phyloP scores from a whole-genome alignment of 2,113 vertebrate genomes.

The Gymnogyps californianus region DNA sequence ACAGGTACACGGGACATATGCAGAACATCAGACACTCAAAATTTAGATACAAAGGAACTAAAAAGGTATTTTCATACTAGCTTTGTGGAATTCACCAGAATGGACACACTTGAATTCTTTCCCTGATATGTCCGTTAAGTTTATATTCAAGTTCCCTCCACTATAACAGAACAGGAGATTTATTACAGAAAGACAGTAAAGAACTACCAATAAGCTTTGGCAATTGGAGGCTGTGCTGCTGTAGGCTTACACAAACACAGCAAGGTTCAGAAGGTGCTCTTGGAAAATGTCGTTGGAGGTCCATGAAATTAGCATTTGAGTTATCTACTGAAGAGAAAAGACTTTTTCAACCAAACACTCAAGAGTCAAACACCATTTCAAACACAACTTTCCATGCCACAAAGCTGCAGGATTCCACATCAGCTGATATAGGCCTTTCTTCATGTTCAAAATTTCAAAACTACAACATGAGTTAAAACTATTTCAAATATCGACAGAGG shows the following conservation, averaged over 20 bases:
- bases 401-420: background rate
- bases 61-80: background rate
- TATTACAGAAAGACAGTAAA: background rate
- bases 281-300: background rate
- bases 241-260: background rate
- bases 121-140: accelerated
- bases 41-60: background rate
- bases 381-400: background rate
- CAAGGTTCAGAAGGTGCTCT: background rate
- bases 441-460: background rate
- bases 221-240: background rate
- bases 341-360: background rate
- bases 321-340: background rate
- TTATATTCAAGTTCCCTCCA: background rate
- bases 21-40: background rate
- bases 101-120: background rate
- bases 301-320: background rate
- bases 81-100: background rate
- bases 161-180: background rate
- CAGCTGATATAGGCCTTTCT: background rate
- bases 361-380: background rate
- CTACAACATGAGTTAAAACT: background rate
- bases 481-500: background rate
- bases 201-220: background rate
- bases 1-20: background rate